These are phyloP conservation scores for Drosophila nebulosa DNA, from an alignment of 1,140 invertebrate species.

Conservation along the genomic window DNA sequence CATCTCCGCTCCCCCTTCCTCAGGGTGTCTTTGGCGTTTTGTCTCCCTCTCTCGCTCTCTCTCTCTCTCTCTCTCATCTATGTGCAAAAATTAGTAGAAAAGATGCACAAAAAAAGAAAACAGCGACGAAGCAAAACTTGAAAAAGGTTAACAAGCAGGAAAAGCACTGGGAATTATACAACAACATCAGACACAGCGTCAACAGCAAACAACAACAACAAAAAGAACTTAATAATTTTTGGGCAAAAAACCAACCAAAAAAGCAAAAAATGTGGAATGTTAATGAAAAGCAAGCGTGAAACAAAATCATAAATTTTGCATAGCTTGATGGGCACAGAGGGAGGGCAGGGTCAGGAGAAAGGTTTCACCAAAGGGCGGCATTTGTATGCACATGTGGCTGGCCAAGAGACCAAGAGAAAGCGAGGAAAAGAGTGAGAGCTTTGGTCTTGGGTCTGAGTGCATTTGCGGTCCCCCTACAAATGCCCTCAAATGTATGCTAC, in stretches of 20 bases:
- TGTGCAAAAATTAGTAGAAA: slow-evolving; percentile 65
- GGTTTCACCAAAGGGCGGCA: slow-evolving; percentile 18
- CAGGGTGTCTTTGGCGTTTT: too few species aligned
- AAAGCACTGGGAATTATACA: slow-evolving; percentile 46
- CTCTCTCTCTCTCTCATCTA: slow-evolving; percentile 7
- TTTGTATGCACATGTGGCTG: slow-evolving; percentile 44
- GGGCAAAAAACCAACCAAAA: slow-evolving; percentile 34
- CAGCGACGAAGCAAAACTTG: slow-evolving; percentile 45
- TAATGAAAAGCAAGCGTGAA: slow-evolving; percentile 79
- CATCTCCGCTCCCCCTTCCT: too few species aligned
- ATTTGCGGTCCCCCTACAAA: slow-evolving; percentile 53
- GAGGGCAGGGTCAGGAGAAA: slow-evolving; percentile 1
- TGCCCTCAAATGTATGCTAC: slow-evolving; percentile 61
- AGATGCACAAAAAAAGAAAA: slow-evolving; percentile 27
- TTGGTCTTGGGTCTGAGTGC: slow-evolving; percentile 52
- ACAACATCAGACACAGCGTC: slow-evolving; percentile 22
- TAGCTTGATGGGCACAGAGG: slow-evolving; percentile 27
- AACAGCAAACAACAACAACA: neutral
- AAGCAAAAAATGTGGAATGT: slow-evolving; percentile 37
- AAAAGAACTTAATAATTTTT: slow-evolving; percentile 67
- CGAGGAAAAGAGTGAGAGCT: slow-evolving; percentile 10
- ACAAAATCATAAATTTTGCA: slow-evolving; percentile 79
- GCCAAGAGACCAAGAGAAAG: slow-evolving; percentile 1
- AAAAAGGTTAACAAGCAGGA: slow-evolving; percentile 75
- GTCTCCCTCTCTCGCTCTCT: neutral